Base-by-base conservation (phyloP, 2,113 vertebrate species). In the Lepus americanus region DNA sequence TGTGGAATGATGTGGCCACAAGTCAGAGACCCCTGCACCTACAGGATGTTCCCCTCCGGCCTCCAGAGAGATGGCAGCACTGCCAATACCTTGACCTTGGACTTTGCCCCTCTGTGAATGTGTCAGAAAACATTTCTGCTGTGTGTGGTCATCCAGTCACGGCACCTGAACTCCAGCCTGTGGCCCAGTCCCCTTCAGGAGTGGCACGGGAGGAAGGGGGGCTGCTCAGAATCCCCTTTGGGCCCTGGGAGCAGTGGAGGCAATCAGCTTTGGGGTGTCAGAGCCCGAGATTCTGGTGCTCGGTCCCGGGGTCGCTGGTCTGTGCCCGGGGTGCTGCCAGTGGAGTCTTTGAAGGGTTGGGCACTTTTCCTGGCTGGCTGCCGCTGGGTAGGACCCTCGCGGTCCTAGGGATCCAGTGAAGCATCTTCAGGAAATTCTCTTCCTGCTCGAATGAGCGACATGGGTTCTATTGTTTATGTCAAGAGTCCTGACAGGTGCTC, bases 381-480 rank as follows among this genome's bases (percentile, higher is more conserved):
- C 53, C 44, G 84, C 76, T 83, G 20, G 53, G 51, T 12, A 66
- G 44, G 31, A 66, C 79, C 78, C 36, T 76, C 49, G 25, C 59
- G 59, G 79, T 55, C 73, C 44, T 82, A 16, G 25, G 77, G 87
- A 91, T 67, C 90, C 31, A 72, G 64, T 69, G 79, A 78, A 44
- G 27, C 74, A 85, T 89, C 39, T 92, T 44, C 53, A 81, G n/a
- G n/a, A 85, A 85, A 79, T 89, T 95, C 25, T 39, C 29, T 86
- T 96, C 79, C 51, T 25, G 7, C 44, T 63, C 31, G 94, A 90
- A 81, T 25, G 13, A 94, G 31, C 53, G 77, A 59, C 64, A 51
- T 82, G 74, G 36, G 59, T 83, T 95, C 31, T 70, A 61, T 84
- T 94, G 91, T 90, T 96, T 84, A 76, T 67, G 72, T 53, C 9